Percentiles rank a stretch among this genome's conserved stretches.
Conservation (phyloP, 2,797 vertebrate genomes). For the Acanthurus leucopareius region DNA sequence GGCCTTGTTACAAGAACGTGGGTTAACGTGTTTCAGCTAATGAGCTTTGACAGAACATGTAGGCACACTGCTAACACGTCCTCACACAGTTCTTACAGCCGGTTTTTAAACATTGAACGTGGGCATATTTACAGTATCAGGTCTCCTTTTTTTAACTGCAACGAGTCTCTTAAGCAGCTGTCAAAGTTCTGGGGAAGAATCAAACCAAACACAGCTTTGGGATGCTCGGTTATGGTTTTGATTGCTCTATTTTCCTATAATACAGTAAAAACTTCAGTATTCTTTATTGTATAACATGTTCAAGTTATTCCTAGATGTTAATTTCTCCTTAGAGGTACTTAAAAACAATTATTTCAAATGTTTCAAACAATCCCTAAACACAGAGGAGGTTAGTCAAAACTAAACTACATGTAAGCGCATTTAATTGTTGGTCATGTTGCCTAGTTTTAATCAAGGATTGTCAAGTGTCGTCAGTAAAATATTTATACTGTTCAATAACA, state of each 20-base stretch:
- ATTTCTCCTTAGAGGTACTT: neutral
- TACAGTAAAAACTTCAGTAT: too few relatives aligned
- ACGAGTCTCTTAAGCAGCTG: neutral
- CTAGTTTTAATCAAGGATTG: neutral
- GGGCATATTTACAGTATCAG: neutral
- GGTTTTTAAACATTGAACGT: neutral
- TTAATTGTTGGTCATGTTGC: neutral
- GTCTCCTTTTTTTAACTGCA: neutral
- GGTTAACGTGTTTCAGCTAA: slow-evolving; percentile 16
- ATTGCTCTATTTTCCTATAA: neutral
- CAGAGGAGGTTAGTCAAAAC: neutral
- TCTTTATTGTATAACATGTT: too few relatives aligned
- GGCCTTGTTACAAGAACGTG: neutral
- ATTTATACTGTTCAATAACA: too few relatives aligned
- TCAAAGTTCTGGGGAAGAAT: neutral
- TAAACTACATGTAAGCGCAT: neutral
- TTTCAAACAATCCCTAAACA: neutral
- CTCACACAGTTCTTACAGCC: neutral
- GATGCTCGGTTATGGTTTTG: neutral
- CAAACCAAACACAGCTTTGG: neutral
- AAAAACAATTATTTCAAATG: too few relatives aligned
- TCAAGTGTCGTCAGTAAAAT: too few relatives aligned
- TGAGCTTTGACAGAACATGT: slow-evolving; percentile 9
- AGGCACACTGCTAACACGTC: neutral
- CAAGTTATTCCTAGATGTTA: neutral